phyloP scores from a whole-genome alignment of 2,888 invertebrate genomes.

The Bedellia somnulentella region DNA sequence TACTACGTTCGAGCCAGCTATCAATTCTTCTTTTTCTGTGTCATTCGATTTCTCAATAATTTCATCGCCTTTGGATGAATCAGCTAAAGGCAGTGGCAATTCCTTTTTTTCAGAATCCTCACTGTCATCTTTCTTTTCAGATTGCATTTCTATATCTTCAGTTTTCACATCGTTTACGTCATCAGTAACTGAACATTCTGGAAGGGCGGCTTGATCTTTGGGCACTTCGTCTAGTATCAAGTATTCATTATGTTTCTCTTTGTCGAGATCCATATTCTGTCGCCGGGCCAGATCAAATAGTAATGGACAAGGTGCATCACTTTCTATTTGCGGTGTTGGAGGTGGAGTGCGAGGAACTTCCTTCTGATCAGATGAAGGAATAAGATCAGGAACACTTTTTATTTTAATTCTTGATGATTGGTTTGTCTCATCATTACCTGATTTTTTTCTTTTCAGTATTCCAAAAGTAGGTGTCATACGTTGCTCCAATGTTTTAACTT shows the following conservation, averaged over 20 bases:
- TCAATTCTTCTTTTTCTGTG: conserved; percentile 2
- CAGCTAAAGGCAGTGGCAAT: too few species aligned
- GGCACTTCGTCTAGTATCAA: conserved; percentile 33
- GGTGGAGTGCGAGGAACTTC: conserved; percentile 18
- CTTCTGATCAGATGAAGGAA: conserved; percentile 16
- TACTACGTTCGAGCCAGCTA: conserved; percentile 1
- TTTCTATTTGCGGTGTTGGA: conserved; percentile 15
- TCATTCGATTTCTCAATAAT: not conserved
- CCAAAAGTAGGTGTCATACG: conserved; percentile 39
- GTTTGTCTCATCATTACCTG: conserved; percentile 16
- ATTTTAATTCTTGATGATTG: conserved; percentile 17
- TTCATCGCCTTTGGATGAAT: too few species aligned
- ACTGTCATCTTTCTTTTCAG: too few species aligned
- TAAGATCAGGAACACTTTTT: conserved; percentile 22
- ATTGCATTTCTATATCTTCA: not conserved
- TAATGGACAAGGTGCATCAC: conserved; percentile 17
- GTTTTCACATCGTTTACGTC: conserved; percentile 7
- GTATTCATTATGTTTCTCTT: conserved; percentile 25
- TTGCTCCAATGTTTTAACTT: conserved; percentile 34
- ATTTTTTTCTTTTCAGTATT: conserved; percentile 24
- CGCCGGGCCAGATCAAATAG: conserved; percentile 17
- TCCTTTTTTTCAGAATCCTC: too few species aligned
- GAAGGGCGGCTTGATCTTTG: conserved; percentile 26
- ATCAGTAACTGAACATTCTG: conserved; percentile 32
- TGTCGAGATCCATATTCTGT: too few species aligned